Evolutionary conservation across 2,888 invertebrate genomes (phyloP).

Genomic region (Synergus umbraculus): DNA sequence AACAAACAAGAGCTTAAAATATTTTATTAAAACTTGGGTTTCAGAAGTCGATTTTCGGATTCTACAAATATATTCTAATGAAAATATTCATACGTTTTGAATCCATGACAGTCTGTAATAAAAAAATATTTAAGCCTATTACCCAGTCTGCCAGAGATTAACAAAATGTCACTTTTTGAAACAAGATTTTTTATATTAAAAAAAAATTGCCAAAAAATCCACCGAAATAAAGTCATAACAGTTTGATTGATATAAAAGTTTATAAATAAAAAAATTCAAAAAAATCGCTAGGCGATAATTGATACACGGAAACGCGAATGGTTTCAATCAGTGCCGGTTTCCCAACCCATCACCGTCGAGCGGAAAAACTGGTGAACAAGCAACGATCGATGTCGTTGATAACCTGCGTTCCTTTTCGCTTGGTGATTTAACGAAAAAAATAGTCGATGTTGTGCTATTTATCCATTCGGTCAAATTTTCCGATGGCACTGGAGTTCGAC

Average conservation of each 20-base stretch:
- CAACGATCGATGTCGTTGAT: constrained; percentile 40
- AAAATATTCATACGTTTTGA: neutral
- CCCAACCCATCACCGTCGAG: constrained; percentile 29
- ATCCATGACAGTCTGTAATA: neutral
- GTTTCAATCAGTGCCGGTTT: constrained; percentile 32
- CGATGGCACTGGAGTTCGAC: neutral
- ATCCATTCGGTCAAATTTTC: constrained; percentile 28
- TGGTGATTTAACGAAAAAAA: constrained; percentile 39
- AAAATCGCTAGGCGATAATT: constrained; percentile 14
- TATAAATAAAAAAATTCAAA: constrained; percentile 2
- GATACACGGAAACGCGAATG: constrained; percentile 37
- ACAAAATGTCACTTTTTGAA: neutral
- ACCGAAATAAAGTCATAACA: neutral
- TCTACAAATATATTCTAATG: neutral
- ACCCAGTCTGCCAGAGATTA: neutral
- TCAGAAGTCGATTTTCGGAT: neutral
- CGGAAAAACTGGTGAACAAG: constrained; percentile 38
- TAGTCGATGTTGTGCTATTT: constrained; percentile 35
- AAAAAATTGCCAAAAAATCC: neutral
- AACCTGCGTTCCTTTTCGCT: constrained; percentile 31
- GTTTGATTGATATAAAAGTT: neutral
- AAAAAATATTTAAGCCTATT: neutral
- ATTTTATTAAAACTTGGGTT: neutral
- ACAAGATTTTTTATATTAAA: neutral
- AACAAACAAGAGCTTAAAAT: neutral